Evolutionary conservation across 2,888 invertebrate genomes (phyloP), one percentile per base, ranked within the genome.

Genomic region (Athetis lepigone): DNA sequence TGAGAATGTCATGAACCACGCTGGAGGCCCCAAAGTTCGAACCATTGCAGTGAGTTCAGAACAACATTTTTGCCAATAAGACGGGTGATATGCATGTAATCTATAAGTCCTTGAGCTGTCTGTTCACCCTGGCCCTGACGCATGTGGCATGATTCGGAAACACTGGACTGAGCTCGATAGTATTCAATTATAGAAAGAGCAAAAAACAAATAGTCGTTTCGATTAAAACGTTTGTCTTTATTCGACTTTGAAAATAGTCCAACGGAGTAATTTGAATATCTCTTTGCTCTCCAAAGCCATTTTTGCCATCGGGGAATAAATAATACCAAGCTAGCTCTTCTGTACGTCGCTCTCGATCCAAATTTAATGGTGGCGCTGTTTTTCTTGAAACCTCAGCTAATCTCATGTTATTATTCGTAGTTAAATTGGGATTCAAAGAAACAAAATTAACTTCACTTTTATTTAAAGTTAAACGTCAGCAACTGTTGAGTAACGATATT

Each of bases 41-140:
- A 88, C 83, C 77, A 81, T 83, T 0, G 87, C 83, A 61, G 83
- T 79, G 0, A 88, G 55, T 56, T 88, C 83, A 18, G 80, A 67
- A 16, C 77, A 83, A 72, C 73, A 74, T 67, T 57, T 69, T 11
- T 70, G 50, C 84, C 85, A 88, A 51, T 83, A 84, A 11, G 80
- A 27, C 0, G 72, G 21, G 79, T 84, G 0, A 88, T 76, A 55
- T 87, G 86, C 55, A 84, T 80, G 16, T 84, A 79, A 50, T 55
- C 58, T 2, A 51, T 25, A 27, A 59, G 57, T 81, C 74, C 70
- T 18, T 73, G 72, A 11, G 79, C 75, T 19, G 66, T 74, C 9
- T 70, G 63, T 16, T 74, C 60, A 9, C 75, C 76, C 0, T 64
- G 58, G 4, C 19, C 45, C 51, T 81, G 78, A 0, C 68, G 61